phyloP scores from a whole-genome alignment of 2,888 invertebrate genomes.

The Lasioglossum calceatum region DNA sequence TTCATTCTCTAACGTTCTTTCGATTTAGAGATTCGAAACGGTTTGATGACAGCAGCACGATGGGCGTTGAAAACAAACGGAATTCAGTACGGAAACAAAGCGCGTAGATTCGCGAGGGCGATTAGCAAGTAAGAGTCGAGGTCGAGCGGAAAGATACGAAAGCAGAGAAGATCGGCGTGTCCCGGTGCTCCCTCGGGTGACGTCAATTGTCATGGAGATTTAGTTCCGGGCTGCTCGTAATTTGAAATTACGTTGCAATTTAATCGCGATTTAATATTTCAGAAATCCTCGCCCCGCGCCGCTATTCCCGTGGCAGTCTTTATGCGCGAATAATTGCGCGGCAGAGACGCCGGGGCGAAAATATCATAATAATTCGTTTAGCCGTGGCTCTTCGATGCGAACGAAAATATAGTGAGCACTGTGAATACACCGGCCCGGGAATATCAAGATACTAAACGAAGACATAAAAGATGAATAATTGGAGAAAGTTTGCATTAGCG shows the following conservation, averaged over 20 bases:
- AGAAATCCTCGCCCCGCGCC: not conserved
- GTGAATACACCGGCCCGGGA: not conserved
- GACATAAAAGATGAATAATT: not conserved
- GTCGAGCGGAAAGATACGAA: slow-evolving; percentile 20
- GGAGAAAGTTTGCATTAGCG: not conserved
- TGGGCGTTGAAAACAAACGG: not conserved
- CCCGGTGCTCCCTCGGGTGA: slow-evolving; percentile 9
- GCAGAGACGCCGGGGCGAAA: not conserved
- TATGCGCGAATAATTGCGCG: slow-evolving; percentile 2
- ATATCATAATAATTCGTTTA: slow-evolving; percentile 6
- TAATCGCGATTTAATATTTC: slow-evolving; percentile 43
- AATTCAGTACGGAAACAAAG: not conserved
- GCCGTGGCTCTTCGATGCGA: not conserved
- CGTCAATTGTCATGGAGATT: slow-evolving; percentile 64
- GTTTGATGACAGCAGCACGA: not conserved
- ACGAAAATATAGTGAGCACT: not conserved
- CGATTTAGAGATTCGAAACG: not conserved
- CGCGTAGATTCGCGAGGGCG: not conserved
- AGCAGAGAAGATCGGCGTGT: slow-evolving; percentile 38
- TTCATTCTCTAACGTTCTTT: not conserved
- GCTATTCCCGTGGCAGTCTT: slow-evolving; percentile 22
- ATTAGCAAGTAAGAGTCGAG: not conserved
- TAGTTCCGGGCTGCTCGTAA: slow-evolving; percentile 66
- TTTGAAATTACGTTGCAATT: slow-evolving; percentile 72
- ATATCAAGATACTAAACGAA: not conserved